phyloP scores from a whole-genome alignment of 2,113 vertebrate genomes.

The Empidonax alnorum region DNA sequence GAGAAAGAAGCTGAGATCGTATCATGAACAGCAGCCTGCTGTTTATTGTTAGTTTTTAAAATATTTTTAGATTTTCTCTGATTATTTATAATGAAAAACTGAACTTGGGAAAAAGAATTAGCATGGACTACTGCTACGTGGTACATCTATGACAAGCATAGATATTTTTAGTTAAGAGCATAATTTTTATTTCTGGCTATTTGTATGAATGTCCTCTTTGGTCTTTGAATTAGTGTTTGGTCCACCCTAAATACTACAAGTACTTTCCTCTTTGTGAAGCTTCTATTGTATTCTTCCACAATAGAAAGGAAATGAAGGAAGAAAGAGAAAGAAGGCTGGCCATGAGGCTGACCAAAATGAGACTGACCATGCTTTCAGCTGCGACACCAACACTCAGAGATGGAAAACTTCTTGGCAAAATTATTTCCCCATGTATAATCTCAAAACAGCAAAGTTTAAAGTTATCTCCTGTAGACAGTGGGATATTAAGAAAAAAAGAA shows the following conservation, averaged over 20 bases:
- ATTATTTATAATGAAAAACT: not conserved
- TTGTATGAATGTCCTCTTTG: not conserved
- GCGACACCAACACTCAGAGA: not conserved
- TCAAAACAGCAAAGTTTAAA: not conserved
- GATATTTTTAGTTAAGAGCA: not conserved
- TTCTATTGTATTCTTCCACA: constrained; percentile 52
- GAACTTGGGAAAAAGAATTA: not conserved
- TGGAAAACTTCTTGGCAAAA: not conserved
- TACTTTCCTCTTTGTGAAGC: constrained; percentile 29
- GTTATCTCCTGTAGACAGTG: not conserved
- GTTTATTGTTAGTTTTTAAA: not conserved
- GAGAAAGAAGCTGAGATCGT: not conserved
- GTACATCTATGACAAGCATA: not conserved
- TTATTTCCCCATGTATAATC: not conserved
- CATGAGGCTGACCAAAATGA: not conserved
- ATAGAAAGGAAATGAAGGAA: constrained; percentile 46
- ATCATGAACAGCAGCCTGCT: not conserved
- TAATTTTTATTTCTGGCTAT: not conserved
- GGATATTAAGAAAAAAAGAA: not conserved
- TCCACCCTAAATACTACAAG: constrained; percentile 33
- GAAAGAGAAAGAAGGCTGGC: constrained; percentile 21
- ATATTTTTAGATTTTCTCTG: not conserved
- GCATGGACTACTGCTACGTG: not conserved
- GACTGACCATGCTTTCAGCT: not conserved
- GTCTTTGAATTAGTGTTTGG: constrained; percentile 21